Evolutionary conservation across 2,113 vertebrate species (phyloP), one percentile per base, ranked within the genome.

Genomic region (Gymnocephalus cernua): DNA sequence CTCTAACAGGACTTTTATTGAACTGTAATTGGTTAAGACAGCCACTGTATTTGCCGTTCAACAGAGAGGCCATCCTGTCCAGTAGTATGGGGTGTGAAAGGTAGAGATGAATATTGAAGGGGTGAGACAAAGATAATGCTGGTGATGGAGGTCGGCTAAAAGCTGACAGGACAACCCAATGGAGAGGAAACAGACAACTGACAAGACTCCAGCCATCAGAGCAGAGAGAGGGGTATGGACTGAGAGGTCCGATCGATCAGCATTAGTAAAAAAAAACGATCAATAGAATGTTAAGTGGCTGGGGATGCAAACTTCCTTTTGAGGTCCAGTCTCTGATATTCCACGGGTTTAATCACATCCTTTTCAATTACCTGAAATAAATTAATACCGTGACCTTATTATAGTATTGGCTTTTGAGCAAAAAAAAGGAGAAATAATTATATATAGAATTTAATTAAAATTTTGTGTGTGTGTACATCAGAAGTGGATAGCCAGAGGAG

Each of bases 141-240:
- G 44, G 63, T 88, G 92, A 92, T 82, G 77, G 90, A 93, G 86
- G 86, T 74, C 74, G 78, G 91, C 80, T 85, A 86, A 89, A 83
- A 87, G 90, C 91, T 92, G 89, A 93, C 92, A 92, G 91, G 93
- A 94, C 93, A 93, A 82, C 68, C 91, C 92, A 94, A 65, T 92
- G 92, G 86, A 94, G 93, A 85, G 93, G 90, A 94, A 95, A 94
- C 86, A 65, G 89, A 91, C 83, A 90, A 82, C 88, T 90, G 92
- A 93, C 93, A 93, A 80, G 85, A 80, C 84, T 89, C 82, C 82
- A 89, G 80, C 77, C 88, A 86, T 87, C 80, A 81, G 87, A 89
- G 73, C 77, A 78, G 61, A 61, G 73, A 56, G 23, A 63, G 66
- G 41, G 58, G 35, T 78, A 70, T 78, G 70, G 58, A 87, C 70